Evolutionary conservation across 2,888 invertebrate species (phyloP).

Genomic region (Trichogramma dendrolimi): DNA sequence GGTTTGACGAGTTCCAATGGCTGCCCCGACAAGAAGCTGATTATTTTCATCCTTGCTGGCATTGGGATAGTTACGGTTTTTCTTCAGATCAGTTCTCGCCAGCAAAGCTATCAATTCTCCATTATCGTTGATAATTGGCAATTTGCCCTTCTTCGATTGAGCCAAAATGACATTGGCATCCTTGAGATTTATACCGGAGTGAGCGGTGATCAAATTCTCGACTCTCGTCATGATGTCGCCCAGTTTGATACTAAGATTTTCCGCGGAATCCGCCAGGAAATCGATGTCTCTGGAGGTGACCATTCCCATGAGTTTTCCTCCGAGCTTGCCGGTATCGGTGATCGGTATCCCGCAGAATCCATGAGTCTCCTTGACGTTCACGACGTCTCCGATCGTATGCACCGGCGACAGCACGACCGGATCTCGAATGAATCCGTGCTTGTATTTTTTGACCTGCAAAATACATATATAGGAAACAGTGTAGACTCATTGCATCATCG

Average conservation of each 20-base stretch:
- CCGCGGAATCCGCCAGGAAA: constrained; percentile 70
- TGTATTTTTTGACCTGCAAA: constrained; percentile 85
- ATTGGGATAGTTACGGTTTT: constrained; percentile 91
- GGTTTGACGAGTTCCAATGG: constrained; percentile 82
- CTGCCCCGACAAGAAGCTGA: constrained; percentile 88
- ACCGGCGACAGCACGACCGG: constrained; percentile 88
- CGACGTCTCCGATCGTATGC: constrained; percentile 81
- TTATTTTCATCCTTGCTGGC: constrained; percentile 98
- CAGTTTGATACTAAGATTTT: constrained; percentile 58
- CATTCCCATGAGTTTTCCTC: constrained; percentile 89
- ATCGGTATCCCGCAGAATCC: constrained; percentile 97
- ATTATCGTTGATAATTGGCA: constrained; percentile 77
- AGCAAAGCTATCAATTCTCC: constrained; percentile 91
- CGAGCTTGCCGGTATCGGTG: constrained; percentile 89
- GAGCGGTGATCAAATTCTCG: constrained; percentile 83
- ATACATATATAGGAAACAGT: background rate
- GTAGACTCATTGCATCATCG: no score
- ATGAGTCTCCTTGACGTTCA: constrained; percentile 80
- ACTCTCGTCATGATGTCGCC: constrained; percentile 80
- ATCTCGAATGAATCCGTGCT: constrained; percentile 97
- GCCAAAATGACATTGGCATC: constrained; percentile 93
- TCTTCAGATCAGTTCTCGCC: constrained; percentile 95
- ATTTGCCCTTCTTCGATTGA: constrained; percentile 92
- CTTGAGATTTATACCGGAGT: constrained; percentile 81
- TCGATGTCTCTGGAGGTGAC: constrained; percentile 97